Percentiles rank a stretch among this genome's conserved stretches.
Evolutionary conservation across 30 jellyfish, hydroid and myxozoan species (phyloP).

Genomic region (Cassiopea andromeda): DNA sequence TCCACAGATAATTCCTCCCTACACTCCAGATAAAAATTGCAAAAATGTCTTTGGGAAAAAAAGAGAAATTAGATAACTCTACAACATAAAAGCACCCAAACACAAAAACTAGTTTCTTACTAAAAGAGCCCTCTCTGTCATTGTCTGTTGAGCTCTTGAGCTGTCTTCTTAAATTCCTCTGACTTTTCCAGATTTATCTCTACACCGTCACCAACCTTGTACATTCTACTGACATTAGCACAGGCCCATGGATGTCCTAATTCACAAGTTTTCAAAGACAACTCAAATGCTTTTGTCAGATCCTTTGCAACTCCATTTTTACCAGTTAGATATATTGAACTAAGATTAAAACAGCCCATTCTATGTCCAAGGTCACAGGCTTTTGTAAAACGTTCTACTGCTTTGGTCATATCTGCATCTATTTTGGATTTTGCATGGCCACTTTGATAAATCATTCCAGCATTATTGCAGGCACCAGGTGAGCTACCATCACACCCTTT

Average conservation of each 20-base stretch:
- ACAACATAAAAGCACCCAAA: too few relatives aligned
- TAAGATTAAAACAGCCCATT: conserved; percentile 60
- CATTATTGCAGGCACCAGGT: conserved; percentile 78
- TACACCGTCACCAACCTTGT: conserved; percentile 79
- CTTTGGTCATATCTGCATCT: conserved; percentile 52
- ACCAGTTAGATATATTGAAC: conserved; percentile 75
- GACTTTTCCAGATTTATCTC: conserved; percentile 66
- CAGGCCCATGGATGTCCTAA: conserved; percentile 88
- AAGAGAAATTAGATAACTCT: too few relatives aligned
- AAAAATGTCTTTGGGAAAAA: too few relatives aligned
- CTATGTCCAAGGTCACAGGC: conserved; percentile 75
- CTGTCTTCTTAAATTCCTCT: conserved; percentile 47
- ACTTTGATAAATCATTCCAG: conserved; percentile 65
- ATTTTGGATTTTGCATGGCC: conserved; percentile 60
- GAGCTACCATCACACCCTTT: conserved; percentile 65
- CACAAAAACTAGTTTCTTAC: too few relatives aligned
- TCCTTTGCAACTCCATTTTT: conserved; percentile 64
- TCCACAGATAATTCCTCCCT: too few relatives aligned
- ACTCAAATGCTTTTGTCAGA: conserved; percentile 60
- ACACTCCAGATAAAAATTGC: too few relatives aligned
- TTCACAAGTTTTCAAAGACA: conserved; percentile 53
- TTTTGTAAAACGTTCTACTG: conserved; percentile 54
- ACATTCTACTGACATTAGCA: conserved; percentile 79
- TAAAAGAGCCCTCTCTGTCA: neutral
- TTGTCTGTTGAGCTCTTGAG: conserved; percentile 43